Conservation (phyloP, 2,797 vertebrate genomes). For the Delichon dasypus region DNA sequence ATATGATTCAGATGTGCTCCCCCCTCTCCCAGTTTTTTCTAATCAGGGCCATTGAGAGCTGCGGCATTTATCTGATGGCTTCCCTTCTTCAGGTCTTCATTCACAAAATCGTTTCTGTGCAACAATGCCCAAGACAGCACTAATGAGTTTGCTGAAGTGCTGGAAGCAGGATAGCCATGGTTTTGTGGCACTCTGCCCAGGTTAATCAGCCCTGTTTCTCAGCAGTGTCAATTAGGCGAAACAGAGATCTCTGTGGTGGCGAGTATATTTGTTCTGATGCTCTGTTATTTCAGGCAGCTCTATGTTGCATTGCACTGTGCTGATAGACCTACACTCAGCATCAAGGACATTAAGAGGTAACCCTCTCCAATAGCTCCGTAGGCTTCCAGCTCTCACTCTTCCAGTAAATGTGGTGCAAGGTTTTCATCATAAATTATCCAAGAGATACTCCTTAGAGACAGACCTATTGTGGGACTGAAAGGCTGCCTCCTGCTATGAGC, state of each 20-base stretch:
- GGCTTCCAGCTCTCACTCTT: neutral
- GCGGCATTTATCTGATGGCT: neutral
- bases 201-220: conserved; percentile 61
- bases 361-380: neutral
- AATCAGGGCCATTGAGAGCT: neutral
- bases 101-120: conserved; percentile 1
- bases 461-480: neutral
- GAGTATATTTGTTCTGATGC: conserved; percentile 8
- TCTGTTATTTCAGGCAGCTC: conserved; percentile 23
- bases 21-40: neutral
- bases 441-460: neutral
- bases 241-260: conserved; percentile 15
- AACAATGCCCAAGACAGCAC: conserved; percentile 10
- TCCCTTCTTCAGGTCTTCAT: conserved; percentile 41
- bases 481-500: accelerated
- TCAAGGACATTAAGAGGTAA: conserved; percentile 23
- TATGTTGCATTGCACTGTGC: neutral
- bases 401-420: neutral
- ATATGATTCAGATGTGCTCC: neutral
- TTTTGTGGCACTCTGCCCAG: conserved; percentile 48
- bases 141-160: conserved; percentile 36
- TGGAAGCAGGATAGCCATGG: conserved; percentile 24
- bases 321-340: neutral
- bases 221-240: conserved; percentile 54
- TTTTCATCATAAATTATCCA: neutral